Evolutionary conservation across 2,113 vertebrate genomes (phyloP).

Genomic region (Thryonomys swinderianus): DNA sequence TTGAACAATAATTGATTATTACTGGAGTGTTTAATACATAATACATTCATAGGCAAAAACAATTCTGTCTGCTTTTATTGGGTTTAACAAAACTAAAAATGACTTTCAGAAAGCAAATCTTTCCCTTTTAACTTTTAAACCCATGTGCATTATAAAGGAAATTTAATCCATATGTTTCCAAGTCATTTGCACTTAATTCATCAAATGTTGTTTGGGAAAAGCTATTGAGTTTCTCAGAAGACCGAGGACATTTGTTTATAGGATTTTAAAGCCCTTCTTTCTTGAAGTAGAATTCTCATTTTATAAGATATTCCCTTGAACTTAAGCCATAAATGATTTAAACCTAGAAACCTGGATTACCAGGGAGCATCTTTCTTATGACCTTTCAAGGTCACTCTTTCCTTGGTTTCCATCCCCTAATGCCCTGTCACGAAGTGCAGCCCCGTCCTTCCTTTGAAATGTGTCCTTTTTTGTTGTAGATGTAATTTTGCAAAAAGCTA

Average conservation of each 20-base stretch:
- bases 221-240: slow-evolving; percentile 74
- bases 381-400: not conserved
- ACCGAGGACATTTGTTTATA: slow-evolving; percentile 56
- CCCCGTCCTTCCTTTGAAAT: not conserved
- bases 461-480: not conserved
- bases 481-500: not conserved
- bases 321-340: not conserved
- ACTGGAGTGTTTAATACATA: slow-evolving; percentile 17
- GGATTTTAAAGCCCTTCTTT: slow-evolving; percentile 66
- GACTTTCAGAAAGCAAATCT: slow-evolving; percentile 71
- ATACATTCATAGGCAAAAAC: slow-evolving; percentile 40
- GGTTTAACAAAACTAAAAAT: slow-evolving; percentile 55
- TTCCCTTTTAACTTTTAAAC: slow-evolving; percentile 73
- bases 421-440: not conserved
- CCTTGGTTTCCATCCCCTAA: not conserved
- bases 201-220: slow-evolving; percentile 74
- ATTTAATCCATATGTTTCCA: slow-evolving; percentile 76
- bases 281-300: slow-evolving; percentile 47
- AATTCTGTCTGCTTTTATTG: slow-evolving; percentile 54
- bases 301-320: slow-evolving; percentile 7
- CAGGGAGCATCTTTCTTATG: not conserved
- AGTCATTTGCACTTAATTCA: slow-evolving; percentile 76
- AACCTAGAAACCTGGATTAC: slow-evolving; percentile 7
- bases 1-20: slow-evolving; percentile 60
- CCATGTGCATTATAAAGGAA: slow-evolving; percentile 70